Conservation (phyloP, 2,888 invertebrate genomes). For the Chydorus sphaericus region DNA sequence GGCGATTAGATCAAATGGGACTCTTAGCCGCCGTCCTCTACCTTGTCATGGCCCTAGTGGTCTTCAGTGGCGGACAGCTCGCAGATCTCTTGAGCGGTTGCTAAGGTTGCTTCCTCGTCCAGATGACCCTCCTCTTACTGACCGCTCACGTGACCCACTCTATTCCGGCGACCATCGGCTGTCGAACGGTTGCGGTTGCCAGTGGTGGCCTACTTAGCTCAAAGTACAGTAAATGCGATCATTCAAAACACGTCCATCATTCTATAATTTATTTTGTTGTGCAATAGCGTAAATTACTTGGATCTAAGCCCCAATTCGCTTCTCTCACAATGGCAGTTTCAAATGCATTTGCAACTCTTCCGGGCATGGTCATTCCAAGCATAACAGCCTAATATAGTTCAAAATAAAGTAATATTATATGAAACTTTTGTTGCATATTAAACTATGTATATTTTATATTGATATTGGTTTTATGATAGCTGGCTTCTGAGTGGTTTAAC, state of each 20-base stretch:
- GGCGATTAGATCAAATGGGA: conserved; percentile 62
- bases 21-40: conserved; percentile 76
- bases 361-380: conserved; percentile 79
- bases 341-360: conserved; percentile 78
- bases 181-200: conserved; percentile 73
- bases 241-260: too few relatives aligned
- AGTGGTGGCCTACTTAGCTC: conserved; percentile 79
- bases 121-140: conserved; percentile 72
- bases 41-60: conserved; percentile 65
- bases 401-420: conserved; percentile 56
- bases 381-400: conserved; percentile 63
- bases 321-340: conserved; percentile 82
- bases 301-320: conserved; percentile 81
- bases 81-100: conserved; percentile 61
- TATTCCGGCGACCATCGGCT: conserved; percentile 55
- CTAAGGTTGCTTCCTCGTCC: conserved; percentile 53
- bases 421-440: too few relatives aligned
- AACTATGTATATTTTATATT: too few relatives aligned
- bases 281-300: conserved; percentile 47
- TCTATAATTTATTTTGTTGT: conserved; percentile 14
- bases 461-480: too few relatives aligned
- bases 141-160: conserved; percentile 59
- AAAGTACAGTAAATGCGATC: too few relatives aligned
- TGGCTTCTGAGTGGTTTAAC: too few relatives aligned
- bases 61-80: conserved; percentile 64